Conservation (phyloP, 2,113 vertebrate genomes). For the Bubo blakistoni region DNA sequence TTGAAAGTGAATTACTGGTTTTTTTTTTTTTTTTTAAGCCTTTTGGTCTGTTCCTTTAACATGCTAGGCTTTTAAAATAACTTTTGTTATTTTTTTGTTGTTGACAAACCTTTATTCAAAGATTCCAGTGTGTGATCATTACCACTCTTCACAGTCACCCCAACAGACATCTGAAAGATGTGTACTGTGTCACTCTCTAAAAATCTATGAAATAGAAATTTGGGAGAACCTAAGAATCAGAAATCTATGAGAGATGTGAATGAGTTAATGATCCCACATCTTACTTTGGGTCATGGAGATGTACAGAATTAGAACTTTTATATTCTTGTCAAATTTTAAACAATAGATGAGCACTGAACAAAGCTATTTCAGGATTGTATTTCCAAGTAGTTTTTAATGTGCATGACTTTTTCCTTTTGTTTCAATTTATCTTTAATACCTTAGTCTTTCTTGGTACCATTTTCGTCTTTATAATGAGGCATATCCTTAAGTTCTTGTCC, state of each 20-base stretch:
- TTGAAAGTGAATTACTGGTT: neutral
- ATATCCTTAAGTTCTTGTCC: neutral
- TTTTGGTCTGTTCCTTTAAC: neutral
- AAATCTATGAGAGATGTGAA: neutral
- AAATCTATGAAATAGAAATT: neutral
- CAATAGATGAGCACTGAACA: neutral
- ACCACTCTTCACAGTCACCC: neutral
- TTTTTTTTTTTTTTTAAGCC: neutral
- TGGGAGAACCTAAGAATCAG: neutral
- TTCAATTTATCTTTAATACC: neutral
- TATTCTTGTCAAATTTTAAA: neutral
- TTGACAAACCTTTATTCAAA: neutral
- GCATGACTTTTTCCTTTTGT: neutral
- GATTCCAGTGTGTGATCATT: rapidly evolving
- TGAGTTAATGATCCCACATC: neutral
- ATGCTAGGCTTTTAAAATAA: neutral
- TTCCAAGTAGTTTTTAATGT: neutral
- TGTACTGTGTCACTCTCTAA: neutral
- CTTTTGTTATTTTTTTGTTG: neutral
- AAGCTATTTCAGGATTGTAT: neutral
- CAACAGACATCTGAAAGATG: neutral
- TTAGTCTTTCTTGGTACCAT: neutral
- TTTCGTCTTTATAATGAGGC: neutral
- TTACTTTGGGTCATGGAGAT: neutral
- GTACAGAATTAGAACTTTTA: neutral